phyloP scores from a whole-genome alignment of 2,113 vertebrate genomes.

The Cranoglanis bouderius region DNA sequence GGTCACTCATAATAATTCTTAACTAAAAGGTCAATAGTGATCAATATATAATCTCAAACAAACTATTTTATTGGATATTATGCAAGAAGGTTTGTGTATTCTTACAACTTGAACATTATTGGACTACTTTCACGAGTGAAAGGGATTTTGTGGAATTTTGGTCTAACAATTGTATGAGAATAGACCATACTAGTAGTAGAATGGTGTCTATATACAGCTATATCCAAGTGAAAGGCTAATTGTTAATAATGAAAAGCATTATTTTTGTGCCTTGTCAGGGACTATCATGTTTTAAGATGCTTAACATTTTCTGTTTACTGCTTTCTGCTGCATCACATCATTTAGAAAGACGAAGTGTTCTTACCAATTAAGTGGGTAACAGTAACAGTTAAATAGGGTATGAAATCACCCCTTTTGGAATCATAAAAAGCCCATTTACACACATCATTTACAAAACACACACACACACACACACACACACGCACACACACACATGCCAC shows the following conservation, averaged over 20 bases:
- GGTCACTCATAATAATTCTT: constrained; percentile 5
- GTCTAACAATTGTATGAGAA: background rate
- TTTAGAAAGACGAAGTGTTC: constrained; percentile 55
- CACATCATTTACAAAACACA: constrained; percentile 61
- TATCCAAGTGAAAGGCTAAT: background rate
- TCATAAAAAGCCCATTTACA: constrained; percentile 68
- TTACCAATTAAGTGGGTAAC: constrained; percentile 50
- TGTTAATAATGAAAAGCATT: background rate
- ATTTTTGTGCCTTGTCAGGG: background rate
- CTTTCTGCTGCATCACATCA: constrained; percentile 49
- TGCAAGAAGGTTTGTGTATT: background rate
- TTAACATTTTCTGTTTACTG: constrained; percentile 10
- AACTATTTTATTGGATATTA: background rate
- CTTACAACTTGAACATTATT: background rate
- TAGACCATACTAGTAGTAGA: background rate
- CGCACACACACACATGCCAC: constrained; percentile 54
- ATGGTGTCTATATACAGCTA: background rate
- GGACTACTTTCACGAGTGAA: background rate
- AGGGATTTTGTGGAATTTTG: background rate
- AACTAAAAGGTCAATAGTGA: background rate
- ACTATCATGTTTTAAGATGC: background rate
- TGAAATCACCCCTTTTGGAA: constrained; percentile 62
- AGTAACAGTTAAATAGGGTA: constrained; percentile 66
- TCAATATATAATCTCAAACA: background rate
- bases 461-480: constrained; percentile 7